Evolutionary conservation across 2,113 vertebrate species (phyloP).

Genomic region (Steatornis caripensis): DNA sequence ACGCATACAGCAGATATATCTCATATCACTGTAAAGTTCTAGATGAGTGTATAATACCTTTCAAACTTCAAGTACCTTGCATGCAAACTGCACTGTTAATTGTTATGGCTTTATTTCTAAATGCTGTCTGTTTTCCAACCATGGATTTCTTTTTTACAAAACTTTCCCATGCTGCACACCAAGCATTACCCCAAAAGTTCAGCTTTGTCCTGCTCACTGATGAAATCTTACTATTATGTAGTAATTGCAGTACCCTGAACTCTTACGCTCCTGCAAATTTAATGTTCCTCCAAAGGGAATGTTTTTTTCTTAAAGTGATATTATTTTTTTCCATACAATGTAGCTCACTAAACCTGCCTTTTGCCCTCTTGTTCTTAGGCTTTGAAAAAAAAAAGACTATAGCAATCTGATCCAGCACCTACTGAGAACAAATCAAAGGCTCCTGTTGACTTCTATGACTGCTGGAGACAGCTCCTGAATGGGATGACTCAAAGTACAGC

Average conservation of each 20-base stretch:
- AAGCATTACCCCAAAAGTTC: background rate
- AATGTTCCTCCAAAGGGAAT: background rate
- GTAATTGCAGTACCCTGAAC: slow-evolving; percentile 10
- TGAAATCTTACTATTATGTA: slow-evolving; percentile 3
- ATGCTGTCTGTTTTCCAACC: background rate
- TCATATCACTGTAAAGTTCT: background rate
- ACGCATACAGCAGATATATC: background rate
- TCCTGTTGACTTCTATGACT: slow-evolving; percentile 39
- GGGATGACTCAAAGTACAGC: background rate
- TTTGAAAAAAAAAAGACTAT: slow-evolving; percentile 15
- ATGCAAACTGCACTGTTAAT: background rate
- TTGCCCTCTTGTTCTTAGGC: slow-evolving; percentile 5
- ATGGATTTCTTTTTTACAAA: background rate
- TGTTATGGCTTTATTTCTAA: background rate
- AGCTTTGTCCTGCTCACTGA: background rate
- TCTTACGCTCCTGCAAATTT: background rate
- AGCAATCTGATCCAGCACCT: slow-evolving; percentile 15
- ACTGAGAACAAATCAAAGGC: slow-evolving; percentile 50
- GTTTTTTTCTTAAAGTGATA: background rate
- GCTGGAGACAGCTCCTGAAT: slow-evolving; percentile 12
- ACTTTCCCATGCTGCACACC: background rate
- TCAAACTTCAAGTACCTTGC: background rate
- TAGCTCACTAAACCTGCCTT: slow-evolving; percentile 4
- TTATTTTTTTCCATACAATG: background rate
- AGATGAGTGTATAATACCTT: background rate